Conservation (phyloP, 1,140 invertebrate genomes). For the Drosophila jambulina region DNA sequence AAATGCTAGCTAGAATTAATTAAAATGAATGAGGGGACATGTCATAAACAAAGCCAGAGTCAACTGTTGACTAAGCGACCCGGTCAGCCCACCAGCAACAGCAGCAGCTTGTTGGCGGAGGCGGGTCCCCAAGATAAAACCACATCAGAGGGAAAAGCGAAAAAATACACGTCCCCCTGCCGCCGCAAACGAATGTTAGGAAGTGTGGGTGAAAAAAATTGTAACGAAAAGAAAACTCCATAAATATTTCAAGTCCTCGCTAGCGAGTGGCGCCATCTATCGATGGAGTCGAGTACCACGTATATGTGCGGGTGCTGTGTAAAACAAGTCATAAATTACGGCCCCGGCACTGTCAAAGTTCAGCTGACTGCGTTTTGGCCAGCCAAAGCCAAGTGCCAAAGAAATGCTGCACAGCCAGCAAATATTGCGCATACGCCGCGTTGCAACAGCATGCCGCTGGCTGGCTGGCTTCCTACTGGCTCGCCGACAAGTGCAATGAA, state of each 20-base stretch:
- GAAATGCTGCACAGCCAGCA: slow-evolving; percentile 81
- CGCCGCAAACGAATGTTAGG: background rate
- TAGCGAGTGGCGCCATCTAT: slow-evolving; percentile 77
- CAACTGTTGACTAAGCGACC: slow-evolving; percentile 80
- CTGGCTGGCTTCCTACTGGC: slow-evolving; percentile 15
- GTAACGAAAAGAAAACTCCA: slow-evolving; percentile 78
- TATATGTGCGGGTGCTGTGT: slow-evolving; percentile 66
- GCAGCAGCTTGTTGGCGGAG: slow-evolving; percentile 40
- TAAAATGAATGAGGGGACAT: slow-evolving; percentile 84
- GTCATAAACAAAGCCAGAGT: slow-evolving; percentile 79
- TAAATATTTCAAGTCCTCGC: slow-evolving; percentile 79
- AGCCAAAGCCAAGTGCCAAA: slow-evolving; percentile 77
- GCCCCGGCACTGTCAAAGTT: slow-evolving; percentile 76
- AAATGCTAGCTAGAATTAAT: slow-evolving; percentile 80
- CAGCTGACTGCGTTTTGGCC: slow-evolving; percentile 79
- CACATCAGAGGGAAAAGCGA: slow-evolving; percentile 65
- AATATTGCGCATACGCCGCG: slow-evolving; percentile 82
- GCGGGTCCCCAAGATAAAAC: slow-evolving; percentile 72
- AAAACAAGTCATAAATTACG: slow-evolving; percentile 83
- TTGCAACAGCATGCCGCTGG: slow-evolving; percentile 45
- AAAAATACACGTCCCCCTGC: background rate
- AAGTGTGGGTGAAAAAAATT: slow-evolving; percentile 36
- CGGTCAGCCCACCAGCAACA: slow-evolving; percentile 17
- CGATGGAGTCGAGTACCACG: slow-evolving; percentile 53
- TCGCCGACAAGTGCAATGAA: slow-evolving; percentile 74